Evolutionary conservation across 2,113 vertebrate genomes (phyloP).

Genomic region (Gallinago paraguaiae): DNA sequence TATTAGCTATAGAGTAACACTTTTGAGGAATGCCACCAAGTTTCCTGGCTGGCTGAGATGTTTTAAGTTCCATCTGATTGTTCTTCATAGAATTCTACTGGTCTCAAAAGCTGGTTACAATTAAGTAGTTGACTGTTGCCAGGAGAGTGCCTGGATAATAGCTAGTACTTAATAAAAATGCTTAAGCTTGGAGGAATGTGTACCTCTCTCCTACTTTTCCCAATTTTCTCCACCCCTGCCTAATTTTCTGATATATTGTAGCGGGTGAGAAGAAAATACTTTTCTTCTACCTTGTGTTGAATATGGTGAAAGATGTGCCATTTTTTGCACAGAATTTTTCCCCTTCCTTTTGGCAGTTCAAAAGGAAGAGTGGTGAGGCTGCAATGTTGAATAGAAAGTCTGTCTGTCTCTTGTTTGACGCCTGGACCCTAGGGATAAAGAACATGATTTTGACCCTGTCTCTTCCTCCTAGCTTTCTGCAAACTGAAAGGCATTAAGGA

Average conservation of each 20-base stretch:
- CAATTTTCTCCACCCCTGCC: neutral
- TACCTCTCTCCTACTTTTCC: neutral
- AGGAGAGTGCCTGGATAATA: neutral
- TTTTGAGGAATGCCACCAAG: neutral
- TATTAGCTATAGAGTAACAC: neutral
- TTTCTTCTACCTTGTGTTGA: neutral
- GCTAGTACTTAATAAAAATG: neutral
- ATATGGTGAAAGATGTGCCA: neutral
- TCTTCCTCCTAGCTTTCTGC: slow-evolving; percentile 13
- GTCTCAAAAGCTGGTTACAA: neutral
- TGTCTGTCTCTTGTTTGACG: neutral
- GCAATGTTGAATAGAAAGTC: neutral
- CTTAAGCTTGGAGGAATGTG: neutral
- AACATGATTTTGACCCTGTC: neutral
- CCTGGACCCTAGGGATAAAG: neutral
- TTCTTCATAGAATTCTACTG: neutral
- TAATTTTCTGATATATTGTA: neutral
- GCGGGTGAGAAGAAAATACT: neutral
- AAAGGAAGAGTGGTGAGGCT: neutral
- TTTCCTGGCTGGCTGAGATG: neutral
- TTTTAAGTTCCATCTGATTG: neutral
- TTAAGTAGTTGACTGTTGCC: neutral
- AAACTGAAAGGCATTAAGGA: neutral
- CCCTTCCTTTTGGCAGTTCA: neutral
- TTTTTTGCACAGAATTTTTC: neutral